Percentiles rank a stretch among this genome's conserved stretches.
These are phyloP conservation scores for Sialis lutaria DNA, from an alignment of 2,888 invertebrate genomes.

Conservation along the genomic window DNA sequence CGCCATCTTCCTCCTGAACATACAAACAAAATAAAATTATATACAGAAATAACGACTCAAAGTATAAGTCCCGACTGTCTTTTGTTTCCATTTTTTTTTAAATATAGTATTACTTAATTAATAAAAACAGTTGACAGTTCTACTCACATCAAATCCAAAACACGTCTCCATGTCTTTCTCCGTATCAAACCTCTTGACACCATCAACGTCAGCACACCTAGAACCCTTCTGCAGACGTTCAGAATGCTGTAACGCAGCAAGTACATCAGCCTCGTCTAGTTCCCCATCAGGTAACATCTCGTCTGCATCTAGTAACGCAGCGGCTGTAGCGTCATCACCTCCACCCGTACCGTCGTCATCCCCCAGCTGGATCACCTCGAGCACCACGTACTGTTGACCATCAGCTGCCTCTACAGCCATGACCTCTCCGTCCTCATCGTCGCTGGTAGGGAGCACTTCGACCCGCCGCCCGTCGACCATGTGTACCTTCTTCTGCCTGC, in stretches of 20 bases:
- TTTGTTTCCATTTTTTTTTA: no score
- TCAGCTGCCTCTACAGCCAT: slow-evolving; percentile 51
- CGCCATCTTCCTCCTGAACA: slow-evolving; percentile 14
- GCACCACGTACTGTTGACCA: slow-evolving; percentile 75
- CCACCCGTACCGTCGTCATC: slow-evolving; percentile 48
- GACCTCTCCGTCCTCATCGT: slow-evolving; percentile 38
- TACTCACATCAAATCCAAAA: slow-evolving; percentile 65
- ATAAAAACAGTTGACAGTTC: no score
- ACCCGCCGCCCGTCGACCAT: slow-evolving; percentile 37
- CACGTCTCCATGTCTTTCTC: slow-evolving; percentile 61
- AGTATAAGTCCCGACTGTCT: no score
- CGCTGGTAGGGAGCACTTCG: slow-evolving; percentile 27
- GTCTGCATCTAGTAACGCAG: slow-evolving; percentile 27
- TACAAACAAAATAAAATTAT: slow-evolving; percentile 7
- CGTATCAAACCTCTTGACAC: slow-evolving; percentile 24
- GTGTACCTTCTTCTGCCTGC: slow-evolving; percentile 60
- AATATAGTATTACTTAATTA: no score
- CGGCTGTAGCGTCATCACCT: slow-evolving; percentile 34
- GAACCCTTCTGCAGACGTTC: slow-evolving; percentile 20
- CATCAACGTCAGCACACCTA: slow-evolving; percentile 17
- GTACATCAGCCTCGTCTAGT: slow-evolving; percentile 26
- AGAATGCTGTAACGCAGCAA: slow-evolving; percentile 23
- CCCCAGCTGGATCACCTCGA: slow-evolving; percentile 68
- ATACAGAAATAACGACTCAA: background rate
- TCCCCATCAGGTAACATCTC: slow-evolving; percentile 24